Evolutionary conservation across 2,113 vertebrate genomes (phyloP).

Genomic region (cattle (Bos taurus)): DNA sequence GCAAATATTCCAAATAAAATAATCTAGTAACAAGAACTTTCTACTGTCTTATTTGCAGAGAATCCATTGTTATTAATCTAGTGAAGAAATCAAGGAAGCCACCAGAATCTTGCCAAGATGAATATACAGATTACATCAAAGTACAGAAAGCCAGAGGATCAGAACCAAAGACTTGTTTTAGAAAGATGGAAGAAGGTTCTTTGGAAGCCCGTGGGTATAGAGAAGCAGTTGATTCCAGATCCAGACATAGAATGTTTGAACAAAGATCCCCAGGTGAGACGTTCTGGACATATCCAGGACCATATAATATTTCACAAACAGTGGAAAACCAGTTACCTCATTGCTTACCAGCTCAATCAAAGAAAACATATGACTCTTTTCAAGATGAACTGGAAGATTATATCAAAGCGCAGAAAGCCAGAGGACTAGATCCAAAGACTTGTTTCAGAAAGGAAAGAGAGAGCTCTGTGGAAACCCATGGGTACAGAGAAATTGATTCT

Average conservation of each 20-base stretch:
- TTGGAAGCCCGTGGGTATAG: constrained; percentile 41
- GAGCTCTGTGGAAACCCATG: constrained; percentile 32
- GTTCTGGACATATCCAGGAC: constrained; percentile 37
- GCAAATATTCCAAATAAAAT: constrained; percentile 31
- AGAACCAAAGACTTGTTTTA: constrained; percentile 71
- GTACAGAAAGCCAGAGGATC: constrained; percentile 81
- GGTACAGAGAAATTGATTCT: constrained; percentile 30
- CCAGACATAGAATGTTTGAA: constrained; percentile 8
- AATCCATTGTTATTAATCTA: constrained; percentile 77
- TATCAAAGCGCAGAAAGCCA: constrained; percentile 84
- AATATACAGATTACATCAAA: constrained; percentile 82
- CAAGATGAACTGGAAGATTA: constrained; percentile 78
- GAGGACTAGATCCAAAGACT: constrained; percentile 80
- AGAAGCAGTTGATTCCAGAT: background rate
- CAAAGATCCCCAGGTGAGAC: constrained; percentile 29
- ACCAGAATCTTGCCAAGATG: constrained; percentile 81
- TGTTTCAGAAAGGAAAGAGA: constrained; percentile 64
- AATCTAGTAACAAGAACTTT: constrained; percentile 49
- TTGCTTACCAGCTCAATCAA: constrained; percentile 57
- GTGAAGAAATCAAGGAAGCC: constrained; percentile 82
- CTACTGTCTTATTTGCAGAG: constrained; percentile 77
- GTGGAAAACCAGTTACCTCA: constrained; percentile 26
- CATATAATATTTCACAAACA: constrained; percentile 21
- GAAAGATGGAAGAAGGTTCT: constrained; percentile 55
- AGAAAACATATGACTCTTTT: constrained; percentile 83